phyloP scores from a whole-genome alignment of 2,888 invertebrate species.

The Allygus modestus region DNA sequence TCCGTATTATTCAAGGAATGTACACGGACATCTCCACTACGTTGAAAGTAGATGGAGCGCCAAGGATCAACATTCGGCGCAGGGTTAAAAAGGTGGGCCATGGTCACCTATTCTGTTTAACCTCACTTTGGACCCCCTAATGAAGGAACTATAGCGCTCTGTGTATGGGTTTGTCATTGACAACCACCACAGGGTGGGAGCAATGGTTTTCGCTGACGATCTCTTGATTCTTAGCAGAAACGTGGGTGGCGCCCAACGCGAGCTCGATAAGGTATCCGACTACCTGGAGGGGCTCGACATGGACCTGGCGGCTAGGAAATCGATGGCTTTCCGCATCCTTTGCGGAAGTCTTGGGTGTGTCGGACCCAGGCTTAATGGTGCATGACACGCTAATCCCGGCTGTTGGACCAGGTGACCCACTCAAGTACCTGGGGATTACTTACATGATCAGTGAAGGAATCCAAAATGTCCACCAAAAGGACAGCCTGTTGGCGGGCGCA shows the following conservation, averaged over 20 bases:
- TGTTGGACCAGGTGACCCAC: not conserved
- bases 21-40: slow-evolving; percentile 2
- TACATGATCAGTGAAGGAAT: slow-evolving; percentile 12
- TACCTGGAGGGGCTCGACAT: slow-evolving; percentile 55
- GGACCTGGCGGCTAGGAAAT: slow-evolving; percentile 42
- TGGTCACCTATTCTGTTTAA: slow-evolving; percentile 64
- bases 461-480: not conserved
- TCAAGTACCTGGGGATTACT: slow-evolving; percentile 48
- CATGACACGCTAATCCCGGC: not conserved
- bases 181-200: not conserved
- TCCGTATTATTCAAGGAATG: not conserved
- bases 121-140: slow-evolving; percentile 51
- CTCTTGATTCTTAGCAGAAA: slow-evolving; percentile 48
- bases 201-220: slow-evolving; percentile 63
- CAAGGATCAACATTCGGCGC: not conserved
- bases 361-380: not conserved
- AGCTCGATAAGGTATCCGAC: not conserved
- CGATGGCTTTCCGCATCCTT: slow-evolving; percentile 31
- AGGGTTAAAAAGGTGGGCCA: slow-evolving; percentile 65
- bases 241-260: not conserved
- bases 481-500: not conserved
- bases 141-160: not conserved
- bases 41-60: not conserved
- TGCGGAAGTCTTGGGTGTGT: not conserved
- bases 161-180: not conserved